Evolutionary conservation across 2,888 invertebrate genomes (phyloP), one percentile per base, ranked within the genome.

Genomic region (Sipha maydis): DNA sequence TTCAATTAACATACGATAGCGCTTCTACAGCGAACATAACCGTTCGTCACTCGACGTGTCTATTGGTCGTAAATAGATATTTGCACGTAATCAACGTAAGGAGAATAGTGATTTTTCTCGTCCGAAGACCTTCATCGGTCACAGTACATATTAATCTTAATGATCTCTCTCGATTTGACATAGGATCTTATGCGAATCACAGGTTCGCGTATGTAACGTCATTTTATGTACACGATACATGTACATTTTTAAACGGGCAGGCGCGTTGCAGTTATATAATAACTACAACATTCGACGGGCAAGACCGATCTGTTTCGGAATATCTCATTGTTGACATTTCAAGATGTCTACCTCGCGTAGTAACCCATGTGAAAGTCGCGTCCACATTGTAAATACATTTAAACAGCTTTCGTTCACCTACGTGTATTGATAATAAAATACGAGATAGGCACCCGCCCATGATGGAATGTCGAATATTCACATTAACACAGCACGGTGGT

Each of bases 1-100:
- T 85, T 76, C 7, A 61, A 61, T 76, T 56, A 73, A 19, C 34
- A 56, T 77, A 76, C 19, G 8, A 56, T n/a, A 28, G 31, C 1
- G n/a, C 31, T 67, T 31, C 2, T 38, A 77, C 25, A n/a, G 25
- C 38, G 34, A 25, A 17, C 48, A 77, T 69, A n/a, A 25, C 2
- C 69, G 48, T 25, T 77, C 48, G 67, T 8, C 48, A 85, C 76
- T 14, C 28, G 19, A 9, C 34, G 61, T 25, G 28, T 76, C 67
- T 85, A 85, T 77, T 69, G 41, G 34, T 69, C 67, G 67, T 85
- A 56, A n/a, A 75, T 56, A 77, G 31, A 69, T 28, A 61, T n/a
- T 41, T 14, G 31, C 25, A 25, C 17, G 14, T 61, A 38, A 5
- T 25, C 21, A 8, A 25, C 1, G 8, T 41, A 41, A 84, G 28